phyloP scores from a whole-genome alignment of 1,140 invertebrate species.

The Drosophila pseudoobscura region DNA sequence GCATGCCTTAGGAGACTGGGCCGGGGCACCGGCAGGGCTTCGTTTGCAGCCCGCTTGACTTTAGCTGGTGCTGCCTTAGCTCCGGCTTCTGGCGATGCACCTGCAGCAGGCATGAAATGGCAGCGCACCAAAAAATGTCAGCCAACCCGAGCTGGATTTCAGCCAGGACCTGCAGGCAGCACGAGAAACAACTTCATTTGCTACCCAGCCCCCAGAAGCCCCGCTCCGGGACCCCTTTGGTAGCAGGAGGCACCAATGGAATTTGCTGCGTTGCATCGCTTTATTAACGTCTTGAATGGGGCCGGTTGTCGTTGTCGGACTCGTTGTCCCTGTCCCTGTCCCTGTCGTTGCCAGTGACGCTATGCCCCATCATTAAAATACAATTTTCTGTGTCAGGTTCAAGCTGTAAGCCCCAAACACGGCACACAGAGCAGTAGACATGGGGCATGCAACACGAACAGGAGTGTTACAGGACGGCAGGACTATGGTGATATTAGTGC shows the following conservation, averaged over 20 bases:
- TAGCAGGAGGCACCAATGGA: conserved; percentile 8
- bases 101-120: conserved; percentile 44
- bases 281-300: conserved; percentile 77
- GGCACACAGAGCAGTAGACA: conserved; percentile 18
- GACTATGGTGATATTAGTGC: conserved; percentile 62
- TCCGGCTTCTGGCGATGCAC: conserved; percentile 22
- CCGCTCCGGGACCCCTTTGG: background rate
- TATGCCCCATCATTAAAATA: conserved; percentile 77
- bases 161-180: conserved; percentile 27
- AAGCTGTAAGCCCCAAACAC: conserved; percentile 64
- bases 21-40: conserved; percentile 8
- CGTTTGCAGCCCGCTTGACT: conserved; percentile 5
- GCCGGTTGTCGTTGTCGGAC: conserved; percentile 11
- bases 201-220: background rate
- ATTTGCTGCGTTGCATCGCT: conserved; percentile 63
- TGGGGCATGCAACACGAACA: conserved; percentile 60
- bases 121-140: conserved; percentile 44
- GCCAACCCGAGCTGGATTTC: conserved; percentile 12
- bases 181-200: conserved; percentile 68
- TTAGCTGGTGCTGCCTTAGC: no score
- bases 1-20: conserved; percentile 31
- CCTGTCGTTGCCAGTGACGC: conserved; percentile 41
- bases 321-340: conserved; percentile 25
- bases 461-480: conserved; percentile 11
- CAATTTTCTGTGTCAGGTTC: conserved; percentile 82